These are phyloP conservation scores for Cirrhinus molitorella DNA, from an alignment of 2,797 vertebrate species.

Conservation along the genomic window DNA sequence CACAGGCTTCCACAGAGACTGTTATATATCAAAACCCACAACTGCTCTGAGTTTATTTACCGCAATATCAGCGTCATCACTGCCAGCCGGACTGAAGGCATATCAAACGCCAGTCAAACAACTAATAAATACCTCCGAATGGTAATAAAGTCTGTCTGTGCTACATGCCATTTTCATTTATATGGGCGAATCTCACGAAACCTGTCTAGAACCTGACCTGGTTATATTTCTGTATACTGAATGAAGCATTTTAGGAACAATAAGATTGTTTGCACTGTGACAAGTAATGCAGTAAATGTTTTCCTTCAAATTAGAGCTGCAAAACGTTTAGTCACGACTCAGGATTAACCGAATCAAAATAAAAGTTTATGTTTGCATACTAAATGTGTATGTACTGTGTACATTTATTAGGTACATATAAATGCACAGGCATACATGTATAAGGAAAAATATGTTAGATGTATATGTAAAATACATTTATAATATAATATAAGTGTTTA, in stretches of 20 bases:
- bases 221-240: too few species aligned
- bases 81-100: neutral
- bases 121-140: neutral
- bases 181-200: neutral
- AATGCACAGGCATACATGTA: too few species aligned
- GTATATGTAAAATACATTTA: too few species aligned
- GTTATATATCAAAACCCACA: conserved; percentile 2
- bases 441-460: too few species aligned
- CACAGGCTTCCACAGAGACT: neutral
- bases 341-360: too few species aligned
- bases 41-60: conserved; percentile 2
- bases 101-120: conserved; percentile 10
- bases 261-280: neutral
- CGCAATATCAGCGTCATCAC: neutral
- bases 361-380: too few species aligned
- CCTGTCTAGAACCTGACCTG: neutral
- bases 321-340: too few species aligned
- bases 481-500: too few species aligned
- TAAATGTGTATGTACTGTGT: too few species aligned
- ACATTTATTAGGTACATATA: too few species aligned
- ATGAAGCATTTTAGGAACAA: neutral
- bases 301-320: too few species aligned
- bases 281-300: too few species aligned
- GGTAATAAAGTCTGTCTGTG: neutral
- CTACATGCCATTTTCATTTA: neutral